Percentiles rank a stretch among this genome's conserved stretches.
These are phyloP conservation scores for Atherinomorus stipes DNA, from an alignment of 2,113 vertebrate species.

Conservation along the genomic window DNA sequence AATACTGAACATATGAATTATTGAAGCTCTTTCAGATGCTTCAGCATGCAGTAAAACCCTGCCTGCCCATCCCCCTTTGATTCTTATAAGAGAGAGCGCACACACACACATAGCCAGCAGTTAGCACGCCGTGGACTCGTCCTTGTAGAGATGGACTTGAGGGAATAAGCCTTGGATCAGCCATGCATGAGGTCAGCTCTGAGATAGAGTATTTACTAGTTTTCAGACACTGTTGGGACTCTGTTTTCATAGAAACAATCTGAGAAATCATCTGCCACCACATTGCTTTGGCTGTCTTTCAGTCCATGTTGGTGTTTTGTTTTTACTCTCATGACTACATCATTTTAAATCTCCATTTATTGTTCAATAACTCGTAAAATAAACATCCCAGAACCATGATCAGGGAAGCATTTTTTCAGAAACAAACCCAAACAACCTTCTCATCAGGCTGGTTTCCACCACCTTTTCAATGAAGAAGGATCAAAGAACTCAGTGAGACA, in stretches of 20 bases:
- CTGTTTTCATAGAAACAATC: too few species aligned
- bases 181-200: conserved; percentile 54
- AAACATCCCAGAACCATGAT: not conserved
- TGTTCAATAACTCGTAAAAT: not conserved
- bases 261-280: too few species aligned
- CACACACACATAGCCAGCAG: conserved; percentile 14
- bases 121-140: conserved; percentile 21
- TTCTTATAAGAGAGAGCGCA: conserved; percentile 11
- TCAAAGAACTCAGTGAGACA: too few species aligned
- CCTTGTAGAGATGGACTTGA: conserved; percentile 17
- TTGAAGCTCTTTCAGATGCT: conserved; percentile 50
- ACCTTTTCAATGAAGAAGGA: too few species aligned
- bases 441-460: too few species aligned
- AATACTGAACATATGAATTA: conserved; percentile 52
- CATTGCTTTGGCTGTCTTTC: too few species aligned
- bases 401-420: too few species aligned
- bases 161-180: conserved; percentile 54
- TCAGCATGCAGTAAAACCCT: conserved; percentile 9
- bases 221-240: too few species aligned
- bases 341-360: not conserved
- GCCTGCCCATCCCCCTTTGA: not conserved
- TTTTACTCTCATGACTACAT: not conserved
- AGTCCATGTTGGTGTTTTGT: too few species aligned
- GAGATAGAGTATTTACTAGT: not conserved
- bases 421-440: too few species aligned